These are phyloP conservation scores for Caradrina kadenii DNA, from an alignment of 2,888 invertebrate species.

Conservation along the genomic window DNA sequence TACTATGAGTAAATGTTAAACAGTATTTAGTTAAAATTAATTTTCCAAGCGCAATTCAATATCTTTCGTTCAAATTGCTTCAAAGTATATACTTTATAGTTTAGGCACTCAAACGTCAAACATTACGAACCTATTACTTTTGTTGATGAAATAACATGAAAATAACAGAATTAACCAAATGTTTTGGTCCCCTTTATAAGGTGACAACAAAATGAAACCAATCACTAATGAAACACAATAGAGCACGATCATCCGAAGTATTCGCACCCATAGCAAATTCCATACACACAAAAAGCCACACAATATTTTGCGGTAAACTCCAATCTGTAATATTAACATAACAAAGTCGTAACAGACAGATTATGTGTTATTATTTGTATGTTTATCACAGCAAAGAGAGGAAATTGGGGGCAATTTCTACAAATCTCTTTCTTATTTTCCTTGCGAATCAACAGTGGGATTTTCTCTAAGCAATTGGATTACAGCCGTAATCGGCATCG, in stretches of 20 bases:
- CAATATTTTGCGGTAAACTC: slow-evolving; percentile 45
- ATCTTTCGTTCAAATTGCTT: not conserved
- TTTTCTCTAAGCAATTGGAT: slow-evolving; percentile 63
- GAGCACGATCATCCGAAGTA: slow-evolving; percentile 14
- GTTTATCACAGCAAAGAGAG: slow-evolving; percentile 50
- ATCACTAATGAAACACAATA: not conserved
- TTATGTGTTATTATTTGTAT: slow-evolving; percentile 61
- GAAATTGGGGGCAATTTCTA: slow-evolving; percentile 60
- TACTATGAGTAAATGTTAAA: slow-evolving; percentile 11
- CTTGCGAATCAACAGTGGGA: slow-evolving; percentile 52
- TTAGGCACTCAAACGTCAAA: not conserved
- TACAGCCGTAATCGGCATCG: slow-evolving; percentile 53
- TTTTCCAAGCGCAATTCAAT: not conserved
- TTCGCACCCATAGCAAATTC: slow-evolving; percentile 31
- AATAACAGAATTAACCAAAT: not conserved
- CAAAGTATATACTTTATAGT: not conserved
- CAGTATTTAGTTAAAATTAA: not conserved
- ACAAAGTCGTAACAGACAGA: slow-evolving; percentile 57
- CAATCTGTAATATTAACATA: slow-evolving; percentile 59
- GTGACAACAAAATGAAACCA: slow-evolving; percentile 18
- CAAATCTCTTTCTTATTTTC: slow-evolving; percentile 62
- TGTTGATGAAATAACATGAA: not conserved
- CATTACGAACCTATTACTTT: not conserved
- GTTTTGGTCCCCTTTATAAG: not conserved
- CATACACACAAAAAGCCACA: slow-evolving; percentile 33